Conservation (phyloP, 2,888 invertebrate genomes). For the Imbricaverruca yamaguchii region DNA sequence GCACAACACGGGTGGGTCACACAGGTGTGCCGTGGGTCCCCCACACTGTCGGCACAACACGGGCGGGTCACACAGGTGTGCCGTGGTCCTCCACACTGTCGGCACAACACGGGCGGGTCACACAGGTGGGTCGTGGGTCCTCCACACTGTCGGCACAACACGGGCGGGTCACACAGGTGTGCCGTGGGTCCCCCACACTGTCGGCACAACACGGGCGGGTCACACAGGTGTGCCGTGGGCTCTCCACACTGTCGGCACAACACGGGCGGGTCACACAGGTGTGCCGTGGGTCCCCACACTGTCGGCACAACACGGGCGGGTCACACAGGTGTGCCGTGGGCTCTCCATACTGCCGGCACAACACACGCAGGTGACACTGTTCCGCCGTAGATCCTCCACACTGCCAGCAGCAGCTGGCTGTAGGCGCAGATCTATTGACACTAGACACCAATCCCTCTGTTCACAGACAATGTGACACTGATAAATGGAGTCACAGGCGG, state of each 20-base stretch:
- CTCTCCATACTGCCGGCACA: slow-evolving; percentile 76
- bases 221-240: slow-evolving; percentile 88
- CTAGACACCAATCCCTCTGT: too few species aligned
- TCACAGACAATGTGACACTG: too few species aligned
- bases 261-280: slow-evolving; percentile 44
- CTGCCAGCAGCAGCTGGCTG: slow-evolving; percentile 49
- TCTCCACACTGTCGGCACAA: slow-evolving; percentile 86
- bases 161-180: slow-evolving; percentile 91
- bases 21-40: slow-evolving; percentile 66
- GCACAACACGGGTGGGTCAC: slow-evolving; percentile 83
- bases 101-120: slow-evolving; percentile 82
- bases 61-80: background rate
- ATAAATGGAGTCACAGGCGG: too few species aligned
- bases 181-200: slow-evolving; percentile 87
- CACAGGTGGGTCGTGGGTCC: slow-evolving; percentile 67
- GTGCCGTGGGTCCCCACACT: slow-evolving; percentile 25
- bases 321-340: slow-evolving; percentile 90
- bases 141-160: slow-evolving; percentile 73
- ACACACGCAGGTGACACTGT: slow-evolving; percentile 48
- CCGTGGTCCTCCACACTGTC: slow-evolving; percentile 47
- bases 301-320: slow-evolving; percentile 85
- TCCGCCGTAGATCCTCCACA: background rate
- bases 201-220: slow-evolving; percentile 94
- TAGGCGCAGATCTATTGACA: too few species aligned
- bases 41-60: background rate